These are phyloP conservation scores for Pituophis catenifer DNA, from an alignment of 2,113 vertebrate genomes.

Conservation along the genomic window DNA sequence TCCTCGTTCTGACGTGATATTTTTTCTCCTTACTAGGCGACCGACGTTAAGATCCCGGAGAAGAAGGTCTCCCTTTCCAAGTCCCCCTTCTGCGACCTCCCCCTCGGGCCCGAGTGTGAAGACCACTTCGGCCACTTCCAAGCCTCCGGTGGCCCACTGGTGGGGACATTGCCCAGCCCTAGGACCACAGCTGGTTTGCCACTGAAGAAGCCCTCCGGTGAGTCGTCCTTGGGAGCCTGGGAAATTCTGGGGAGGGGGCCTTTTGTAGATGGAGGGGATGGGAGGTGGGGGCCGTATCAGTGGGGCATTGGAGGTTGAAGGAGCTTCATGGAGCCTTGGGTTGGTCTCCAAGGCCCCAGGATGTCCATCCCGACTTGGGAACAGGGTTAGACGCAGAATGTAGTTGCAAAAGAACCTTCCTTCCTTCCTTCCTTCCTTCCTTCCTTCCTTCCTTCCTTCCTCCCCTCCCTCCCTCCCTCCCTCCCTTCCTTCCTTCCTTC, in stretches of 20 bases:
- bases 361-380: not conserved
- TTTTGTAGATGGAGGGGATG: too few species aligned
- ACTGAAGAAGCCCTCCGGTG: conserved; percentile 76
- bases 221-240: not conserved
- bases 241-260: not conserved
- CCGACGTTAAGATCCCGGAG: conserved; percentile 73
- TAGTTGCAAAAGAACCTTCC: not conserved
- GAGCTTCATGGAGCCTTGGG: not conserved
- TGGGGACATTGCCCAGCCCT: conserved; percentile 8
- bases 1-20: accelerated
- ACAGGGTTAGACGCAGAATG: not conserved
- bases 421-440: too few species aligned
- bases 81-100: conserved; percentile 43
- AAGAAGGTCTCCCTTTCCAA: conserved; percentile 74
- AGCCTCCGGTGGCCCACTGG: conserved; percentile 64
- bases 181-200: conserved; percentile 50
- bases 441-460: too few species aligned
- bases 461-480: too few species aligned
- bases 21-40: conserved; percentile 26
- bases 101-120: conserved; percentile 40
- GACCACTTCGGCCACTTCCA: conserved; percentile 58
- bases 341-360: not conserved
- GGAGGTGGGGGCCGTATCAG: accelerated
- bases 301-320: not conserved
- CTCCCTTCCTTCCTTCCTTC: too few species aligned